Percentiles rank a stretch among this genome's conserved stretches.
Conservation (phyloP, 2,113 vertebrate species). For the Ictalurus punctatus region DNA sequence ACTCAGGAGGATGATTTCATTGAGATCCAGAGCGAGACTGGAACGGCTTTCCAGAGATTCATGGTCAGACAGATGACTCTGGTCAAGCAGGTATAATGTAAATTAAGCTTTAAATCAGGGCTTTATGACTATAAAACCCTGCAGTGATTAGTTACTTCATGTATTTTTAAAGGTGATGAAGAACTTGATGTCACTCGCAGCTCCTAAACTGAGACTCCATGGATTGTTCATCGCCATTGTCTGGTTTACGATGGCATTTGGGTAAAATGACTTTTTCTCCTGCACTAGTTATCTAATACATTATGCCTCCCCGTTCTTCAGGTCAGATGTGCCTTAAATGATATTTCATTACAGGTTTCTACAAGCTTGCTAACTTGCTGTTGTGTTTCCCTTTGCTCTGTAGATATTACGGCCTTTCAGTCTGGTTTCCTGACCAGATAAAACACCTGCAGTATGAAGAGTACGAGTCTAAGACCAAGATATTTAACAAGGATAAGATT, state of each 20-base stretch:
- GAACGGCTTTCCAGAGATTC: slow-evolving; percentile 94
- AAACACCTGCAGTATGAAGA: slow-evolving; percentile 92
- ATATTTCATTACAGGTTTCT: neutral
- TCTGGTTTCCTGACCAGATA: slow-evolving; percentile 99
- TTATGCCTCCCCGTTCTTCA: neutral
- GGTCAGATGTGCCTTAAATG: neutral
- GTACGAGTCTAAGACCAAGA: slow-evolving; percentile 83
- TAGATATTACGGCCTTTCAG: slow-evolving; percentile 93
- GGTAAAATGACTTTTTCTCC: slow-evolving; percentile 69
- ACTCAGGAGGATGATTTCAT: slow-evolving; percentile 94
- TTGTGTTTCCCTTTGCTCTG: neutral
- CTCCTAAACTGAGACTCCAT: slow-evolving; percentile 86
- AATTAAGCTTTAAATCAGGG: neutral
- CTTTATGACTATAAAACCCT: neutral
- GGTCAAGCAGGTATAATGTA: slow-evolving; percentile 84
- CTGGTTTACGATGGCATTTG: slow-evolving; percentile 96
- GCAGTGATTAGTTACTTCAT: neutral
- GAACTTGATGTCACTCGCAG: slow-evolving; percentile 84
- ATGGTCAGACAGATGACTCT: slow-evolving; percentile 85
- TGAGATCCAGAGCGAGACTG: slow-evolving; percentile 98
- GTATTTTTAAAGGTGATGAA: slow-evolving; percentile 81
- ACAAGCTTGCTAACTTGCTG: neutral
- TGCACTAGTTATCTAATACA: neutral
- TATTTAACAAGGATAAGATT: slow-evolving; percentile 83
- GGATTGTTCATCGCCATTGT: slow-evolving; percentile 90